These are phyloP conservation scores for Drosophila lacertosa DNA, from an alignment of 1,140 invertebrate genomes.

Conservation along the genomic window DNA sequence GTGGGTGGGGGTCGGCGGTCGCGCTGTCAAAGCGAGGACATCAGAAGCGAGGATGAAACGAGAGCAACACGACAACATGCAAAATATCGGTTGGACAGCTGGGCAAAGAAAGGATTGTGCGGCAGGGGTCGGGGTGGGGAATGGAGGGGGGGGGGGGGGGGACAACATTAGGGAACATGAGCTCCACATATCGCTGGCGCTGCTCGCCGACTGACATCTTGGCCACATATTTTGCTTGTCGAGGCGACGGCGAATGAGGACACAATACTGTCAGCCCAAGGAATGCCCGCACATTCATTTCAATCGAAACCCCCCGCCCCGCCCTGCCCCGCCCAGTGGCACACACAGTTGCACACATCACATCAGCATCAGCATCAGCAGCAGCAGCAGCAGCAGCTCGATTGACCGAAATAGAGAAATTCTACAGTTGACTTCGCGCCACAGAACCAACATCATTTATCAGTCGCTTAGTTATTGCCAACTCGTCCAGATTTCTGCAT, in stretches of 20 bases:
- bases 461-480: slow-evolving; percentile 74
- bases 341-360: slow-evolving; percentile 30
- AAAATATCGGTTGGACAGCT: slow-evolving; percentile 60
- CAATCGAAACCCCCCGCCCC: slow-evolving; percentile 6
- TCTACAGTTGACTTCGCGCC: slow-evolving; percentile 52
- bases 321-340: not conserved
- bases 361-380: slow-evolving; percentile 20
- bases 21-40: slow-evolving; percentile 68
- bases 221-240: slow-evolving; percentile 83
- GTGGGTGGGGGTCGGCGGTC: slow-evolving; percentile 31
- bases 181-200: slow-evolving; percentile 44
- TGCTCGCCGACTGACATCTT: slow-evolving; percentile 64
- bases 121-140: not conserved
- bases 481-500: slow-evolving; percentile 75
- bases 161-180: slow-evolving; percentile 50
- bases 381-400: slow-evolving; percentile 31
- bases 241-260: slow-evolving; percentile 64
- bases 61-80: slow-evolving; percentile 63
- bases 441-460: slow-evolving; percentile 68
- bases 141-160: not conserved
- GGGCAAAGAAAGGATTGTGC: slow-evolving; percentile 28
- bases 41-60: slow-evolving; percentile 59
- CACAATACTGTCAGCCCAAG: slow-evolving; percentile 77
- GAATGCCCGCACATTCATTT: slow-evolving; percentile 83
- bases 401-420: slow-evolving; percentile 80